Base-by-base conservation (phyloP, 2,888 invertebrate species). In the Hydraecia micacea region DNA sequence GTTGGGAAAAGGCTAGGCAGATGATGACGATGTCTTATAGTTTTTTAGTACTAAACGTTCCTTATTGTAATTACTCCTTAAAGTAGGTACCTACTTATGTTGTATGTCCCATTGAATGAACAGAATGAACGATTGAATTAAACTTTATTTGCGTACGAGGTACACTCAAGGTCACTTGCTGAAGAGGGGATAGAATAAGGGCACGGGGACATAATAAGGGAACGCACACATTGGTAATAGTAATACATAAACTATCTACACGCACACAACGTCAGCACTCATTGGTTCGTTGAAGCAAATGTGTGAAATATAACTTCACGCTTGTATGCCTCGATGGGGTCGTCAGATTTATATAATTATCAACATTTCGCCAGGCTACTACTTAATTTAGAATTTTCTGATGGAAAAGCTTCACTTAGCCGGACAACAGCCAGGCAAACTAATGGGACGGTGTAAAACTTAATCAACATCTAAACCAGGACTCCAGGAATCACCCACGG, bases 121-220 rank as follows among this genome's bases (percentile, higher is more conserved):
- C 49, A 49, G 49, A 63, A 52, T 25, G 9, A 55, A n/a, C 68
- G 75, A 68, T 68, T 69, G 32, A 36, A 36, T 63, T 36, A 36
- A 72, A 79, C 39, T 62, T 66, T 36, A 68, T 62, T 71, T 70
- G 39, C 55, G 60, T 32, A 58, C 69, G 42, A 70, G 60, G 60
- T 75, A 70, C 49, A 58, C 66, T 75, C 83, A 83, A 83, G 83
- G 83, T 83, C 72, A 75, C 5, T 63, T 8, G 60, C 70, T 52
- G 60, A 39, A 62, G 60, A 76, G 82, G 80, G 80, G 82, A 71
- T 46, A 46, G 21, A 76, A 67, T 81, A 76, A 71, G 81, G 76
- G 81, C 80, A 81, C 36, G 67, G 36, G 79, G 52, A 42, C 68
- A 60, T 60, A 67, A 36, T 71, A 72, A 55, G 52, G 42, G 71